These are phyloP conservation scores for Latrodectus elegans DNA, from an alignment of 2,888 invertebrate genomes.

Conservation along the genomic window DNA sequence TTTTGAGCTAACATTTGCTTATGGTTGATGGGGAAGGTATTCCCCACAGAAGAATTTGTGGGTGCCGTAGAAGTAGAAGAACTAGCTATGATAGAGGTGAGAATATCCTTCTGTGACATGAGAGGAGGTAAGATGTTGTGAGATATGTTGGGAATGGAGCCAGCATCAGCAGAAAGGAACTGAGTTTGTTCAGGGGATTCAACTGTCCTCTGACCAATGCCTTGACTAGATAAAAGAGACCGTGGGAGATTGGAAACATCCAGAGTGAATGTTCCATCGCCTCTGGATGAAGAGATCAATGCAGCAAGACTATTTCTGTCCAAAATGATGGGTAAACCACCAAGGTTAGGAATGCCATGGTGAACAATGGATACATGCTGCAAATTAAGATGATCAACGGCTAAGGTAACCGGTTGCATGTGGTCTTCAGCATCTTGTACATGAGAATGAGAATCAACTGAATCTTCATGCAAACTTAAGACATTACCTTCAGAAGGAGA, in stretches of 20 bases:
- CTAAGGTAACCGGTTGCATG: constrained; percentile 50
- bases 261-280: constrained; percentile 54
- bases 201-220: constrained; percentile 51
- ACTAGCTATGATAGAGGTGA: constrained; percentile 60
- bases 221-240: constrained; percentile 60
- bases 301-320: constrained; percentile 63
- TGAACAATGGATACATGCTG: constrained; percentile 61
- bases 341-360: constrained; percentile 41
- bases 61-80: constrained; percentile 55
- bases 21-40: constrained; percentile 62
- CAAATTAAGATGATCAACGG: constrained; percentile 57
- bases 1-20: constrained; percentile 71
- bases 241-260: constrained; percentile 59
- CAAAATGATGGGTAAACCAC: constrained; percentile 42
- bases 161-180: constrained; percentile 48
- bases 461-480: constrained; percentile 53
- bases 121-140: constrained; percentile 52
- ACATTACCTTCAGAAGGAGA: constrained; percentile 31
- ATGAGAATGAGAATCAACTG: constrained; percentile 51
- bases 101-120: constrained; percentile 61
- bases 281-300: constrained; percentile 46
- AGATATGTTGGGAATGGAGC: constrained; percentile 39
- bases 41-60: constrained; percentile 29
- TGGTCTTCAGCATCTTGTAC: constrained; percentile 48
- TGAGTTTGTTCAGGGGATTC: constrained; percentile 54